phyloP scores from a whole-genome alignment of 2,113 vertebrate genomes.

The Pterocles gutturalis region DNA sequence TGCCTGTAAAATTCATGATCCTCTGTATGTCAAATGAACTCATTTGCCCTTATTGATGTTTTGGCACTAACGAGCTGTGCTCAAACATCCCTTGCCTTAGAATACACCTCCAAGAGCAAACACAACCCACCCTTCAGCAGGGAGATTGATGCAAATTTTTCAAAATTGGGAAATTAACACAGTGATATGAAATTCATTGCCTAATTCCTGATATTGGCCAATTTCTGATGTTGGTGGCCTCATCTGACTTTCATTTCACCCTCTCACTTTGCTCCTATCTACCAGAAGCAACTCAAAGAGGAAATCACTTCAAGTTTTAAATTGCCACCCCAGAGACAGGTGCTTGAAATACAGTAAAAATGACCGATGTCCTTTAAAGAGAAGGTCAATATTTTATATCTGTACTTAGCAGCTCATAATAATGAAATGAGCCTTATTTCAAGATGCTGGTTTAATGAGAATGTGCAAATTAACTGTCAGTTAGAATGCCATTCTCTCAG shows the following conservation, averaged over 20 bases:
- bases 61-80: neutral
- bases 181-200: neutral
- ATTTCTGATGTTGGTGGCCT: neutral
- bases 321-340: neutral
- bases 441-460: slow-evolving; percentile 53
- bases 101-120: neutral
- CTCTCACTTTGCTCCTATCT: neutral
- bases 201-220: neutral
- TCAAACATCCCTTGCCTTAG: neutral
- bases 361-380: neutral
- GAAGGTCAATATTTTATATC: slow-evolving; percentile 54
- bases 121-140: neutral
- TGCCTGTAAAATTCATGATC: neutral
- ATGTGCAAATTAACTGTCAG: slow-evolving; percentile 26
- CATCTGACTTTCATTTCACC: neutral
- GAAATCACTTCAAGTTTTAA: neutral
- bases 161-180: neutral
- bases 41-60: neutral
- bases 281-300: neutral
- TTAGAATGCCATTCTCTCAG: neutral
- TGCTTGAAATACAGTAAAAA: neutral
- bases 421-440: slow-evolving; percentile 44
- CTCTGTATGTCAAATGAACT: neutral
- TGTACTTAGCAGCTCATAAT: slow-evolving; percentile 16
- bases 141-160: neutral